Base-by-base conservation (phyloP, 2,888 invertebrate genomes). In the Ormyrus thymus region DNA sequence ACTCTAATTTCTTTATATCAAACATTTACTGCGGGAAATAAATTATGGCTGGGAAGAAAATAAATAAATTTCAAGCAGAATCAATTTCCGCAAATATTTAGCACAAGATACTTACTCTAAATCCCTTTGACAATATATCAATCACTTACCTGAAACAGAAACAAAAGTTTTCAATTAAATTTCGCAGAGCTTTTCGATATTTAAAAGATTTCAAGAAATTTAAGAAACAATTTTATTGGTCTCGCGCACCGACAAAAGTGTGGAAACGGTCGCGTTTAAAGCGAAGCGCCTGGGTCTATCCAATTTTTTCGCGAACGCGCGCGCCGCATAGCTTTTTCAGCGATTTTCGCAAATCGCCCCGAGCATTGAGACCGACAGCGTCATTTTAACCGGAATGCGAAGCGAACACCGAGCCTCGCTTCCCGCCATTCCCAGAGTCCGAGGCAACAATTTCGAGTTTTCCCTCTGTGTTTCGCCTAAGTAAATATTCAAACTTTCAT, bases 311-410 rank as follows among this genome's bases (percentile, higher is more conserved):
- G 29, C 48, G 7, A 68, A 15, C 45, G 29, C 29, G 29, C n/a
- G 29, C 6, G n/a, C 10, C 13, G 46, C 65, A 58, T 72, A 61
- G 77, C 68, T 73, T 78, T 78, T 73, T 68, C 73, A 68, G 29
- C 68, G 78, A 74, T 80, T 80, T 80, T 73, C 51, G 59, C 70
- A 80, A 81, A 82, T 78, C 76, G 72, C 80, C 80, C 72, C 68
- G 69, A 69, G 79, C 81, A 76, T 62, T 64, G 76, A 58, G 69
- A 53, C 56, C 56, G 81, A 80, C 76, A 66, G 76, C 68, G 71
- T 71, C 76, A 78, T 75, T 79, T 75, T 78, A 81, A 81, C 81
- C 76, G 74, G 75, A 56, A 79, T 74, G 76, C 61, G 59, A 77
- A 81, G 79, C 81, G 76, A 68, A 72, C 70, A 48, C 11, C 13